phyloP scores from a whole-genome alignment of 1,140 invertebrate species.

The Hycleus cichorii region DNA sequence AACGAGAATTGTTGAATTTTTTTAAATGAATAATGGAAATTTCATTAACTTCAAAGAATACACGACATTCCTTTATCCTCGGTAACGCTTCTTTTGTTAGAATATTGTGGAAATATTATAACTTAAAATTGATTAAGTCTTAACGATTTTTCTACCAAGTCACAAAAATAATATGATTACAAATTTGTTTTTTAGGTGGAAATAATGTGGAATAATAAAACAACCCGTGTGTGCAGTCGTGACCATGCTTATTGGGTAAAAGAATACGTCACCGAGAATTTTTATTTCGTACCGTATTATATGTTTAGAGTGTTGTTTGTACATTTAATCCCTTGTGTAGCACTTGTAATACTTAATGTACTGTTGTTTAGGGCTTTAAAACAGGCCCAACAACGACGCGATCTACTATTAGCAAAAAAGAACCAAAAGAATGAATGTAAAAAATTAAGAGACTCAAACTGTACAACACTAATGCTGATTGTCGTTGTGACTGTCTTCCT shows the following conservation, averaged over 20 bases:
- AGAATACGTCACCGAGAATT: slow-evolving; percentile 52
- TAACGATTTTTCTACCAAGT: too few species aligned
- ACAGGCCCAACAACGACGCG: slow-evolving; percentile 69
- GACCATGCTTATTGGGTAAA: slow-evolving; percentile 58
- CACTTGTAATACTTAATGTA: slow-evolving; percentile 82
- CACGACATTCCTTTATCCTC: too few species aligned
- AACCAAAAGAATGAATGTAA: slow-evolving; percentile 78
- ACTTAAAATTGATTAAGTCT: too few species aligned
- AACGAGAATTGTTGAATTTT: too few species aligned
- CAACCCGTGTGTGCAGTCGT: slow-evolving; percentile 52
- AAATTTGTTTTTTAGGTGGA: slow-evolving; percentile 31
- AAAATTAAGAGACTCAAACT: slow-evolving; percentile 78
- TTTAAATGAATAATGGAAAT: too few species aligned
- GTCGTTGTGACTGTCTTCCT: slow-evolving; percentile 89
- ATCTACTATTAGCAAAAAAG: slow-evolving; percentile 64
- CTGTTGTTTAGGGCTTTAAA: slow-evolving; percentile 79
- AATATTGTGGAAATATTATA: too few species aligned
- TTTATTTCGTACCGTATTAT: slow-evolving; percentile 76
- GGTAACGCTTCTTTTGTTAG: too few species aligned
- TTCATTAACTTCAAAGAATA: too few species aligned
- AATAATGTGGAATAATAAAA: slow-evolving; percentile 52
- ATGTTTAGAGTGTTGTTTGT: slow-evolving; percentile 85
- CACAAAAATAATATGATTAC: too few species aligned
- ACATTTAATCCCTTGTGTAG: slow-evolving; percentile 80
- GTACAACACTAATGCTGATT: slow-evolving; percentile 92